Evolutionary conservation across 1,140 invertebrate genomes (phyloP).

Genomic region (Oryzaephilus surinamensis): DNA sequence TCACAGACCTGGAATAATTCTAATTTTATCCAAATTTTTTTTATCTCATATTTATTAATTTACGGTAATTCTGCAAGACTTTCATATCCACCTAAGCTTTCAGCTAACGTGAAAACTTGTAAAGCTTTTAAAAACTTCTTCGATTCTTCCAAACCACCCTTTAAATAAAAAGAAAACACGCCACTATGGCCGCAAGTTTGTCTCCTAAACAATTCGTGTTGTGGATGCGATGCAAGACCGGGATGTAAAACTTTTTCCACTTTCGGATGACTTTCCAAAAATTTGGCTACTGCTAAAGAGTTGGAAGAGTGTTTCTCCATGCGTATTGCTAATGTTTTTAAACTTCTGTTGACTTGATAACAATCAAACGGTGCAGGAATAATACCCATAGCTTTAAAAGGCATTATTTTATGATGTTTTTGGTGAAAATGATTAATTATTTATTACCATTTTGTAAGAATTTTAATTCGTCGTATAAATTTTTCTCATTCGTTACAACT

Average conservation of each 20-base stretch:
- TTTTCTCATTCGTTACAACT: slow-evolving; percentile 43
- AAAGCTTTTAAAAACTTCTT: slow-evolving; percentile 65
- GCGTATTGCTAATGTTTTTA: slow-evolving; percentile 86
- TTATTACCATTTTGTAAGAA: slow-evolving; percentile 83
- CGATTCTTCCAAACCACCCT: slow-evolving; percentile 58
- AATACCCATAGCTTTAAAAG: slow-evolving; percentile 65
- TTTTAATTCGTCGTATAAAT: slow-evolving; percentile 58
- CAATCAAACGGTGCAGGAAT: slow-evolving; percentile 97
- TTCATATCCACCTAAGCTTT: slow-evolving; percentile 93
- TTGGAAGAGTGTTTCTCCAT: slow-evolving; percentile 86
- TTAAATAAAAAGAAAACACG: slow-evolving; percentile 83
- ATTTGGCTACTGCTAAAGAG: slow-evolving; percentile 65
- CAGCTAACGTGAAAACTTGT: slow-evolving; percentile 82
- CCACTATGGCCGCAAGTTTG: slow-evolving; percentile 88
- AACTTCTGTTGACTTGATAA: slow-evolving; percentile 81
- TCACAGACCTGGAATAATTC: slow-evolving; percentile 44
- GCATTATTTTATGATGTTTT: slow-evolving; percentile 3
- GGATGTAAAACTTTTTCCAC: slow-evolving; percentile 81
- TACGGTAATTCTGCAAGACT: slow-evolving; percentile 80
- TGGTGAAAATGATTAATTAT: not conserved
- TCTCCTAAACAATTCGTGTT: slow-evolving; percentile 69
- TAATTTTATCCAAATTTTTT: slow-evolving; percentile 6
- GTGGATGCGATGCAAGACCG: slow-evolving; percentile 82
- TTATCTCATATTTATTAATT: slow-evolving; percentile 36
- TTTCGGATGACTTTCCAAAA: slow-evolving; percentile 62